phyloP scores from a whole-genome alignment of 2,888 invertebrate species.

The Andrena haemorrhoa region DNA sequence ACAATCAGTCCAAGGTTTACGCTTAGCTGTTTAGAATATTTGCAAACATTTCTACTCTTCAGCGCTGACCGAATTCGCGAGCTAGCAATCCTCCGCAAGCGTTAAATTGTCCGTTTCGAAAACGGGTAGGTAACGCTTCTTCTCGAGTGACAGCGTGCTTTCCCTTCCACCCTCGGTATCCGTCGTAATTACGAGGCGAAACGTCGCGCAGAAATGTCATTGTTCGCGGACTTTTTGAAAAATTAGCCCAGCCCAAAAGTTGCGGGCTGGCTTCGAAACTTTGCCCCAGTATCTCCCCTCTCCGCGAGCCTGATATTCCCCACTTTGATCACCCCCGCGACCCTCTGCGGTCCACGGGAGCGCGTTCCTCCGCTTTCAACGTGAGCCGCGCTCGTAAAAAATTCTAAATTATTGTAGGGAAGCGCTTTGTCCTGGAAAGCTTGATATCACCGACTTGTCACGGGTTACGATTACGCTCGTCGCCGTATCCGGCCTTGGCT shows the following conservation, averaged over 20 bases:
- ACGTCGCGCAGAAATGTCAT: too few relatives aligned
- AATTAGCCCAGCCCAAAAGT: neutral
- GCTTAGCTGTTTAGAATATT: too few relatives aligned
- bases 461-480: slow-evolving; percentile 54
- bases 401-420: slow-evolving; percentile 53
- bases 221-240: neutral
- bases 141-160: too few relatives aligned
- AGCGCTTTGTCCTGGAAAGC: slow-evolving; percentile 54
- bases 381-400: slow-evolving; percentile 22
- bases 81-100: too few relatives aligned
- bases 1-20: too few relatives aligned
- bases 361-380: neutral
- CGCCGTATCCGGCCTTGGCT: slow-evolving; percentile 49
- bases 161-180: too few relatives aligned
- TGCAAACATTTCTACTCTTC: too few relatives aligned
- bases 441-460: slow-evolving; percentile 55
- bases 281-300: neutral
- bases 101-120: too few relatives aligned
- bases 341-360: neutral
- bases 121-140: too few relatives aligned
- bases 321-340: slow-evolving; percentile 22
- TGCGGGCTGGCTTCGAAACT: neutral
- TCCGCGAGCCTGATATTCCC: neutral
- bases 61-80: too few relatives aligned
- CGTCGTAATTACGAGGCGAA: too few relatives aligned